Evolutionary conservation across 2,888 invertebrate genomes (phyloP).

Genomic region (Zaprionus lineosus): DNA sequence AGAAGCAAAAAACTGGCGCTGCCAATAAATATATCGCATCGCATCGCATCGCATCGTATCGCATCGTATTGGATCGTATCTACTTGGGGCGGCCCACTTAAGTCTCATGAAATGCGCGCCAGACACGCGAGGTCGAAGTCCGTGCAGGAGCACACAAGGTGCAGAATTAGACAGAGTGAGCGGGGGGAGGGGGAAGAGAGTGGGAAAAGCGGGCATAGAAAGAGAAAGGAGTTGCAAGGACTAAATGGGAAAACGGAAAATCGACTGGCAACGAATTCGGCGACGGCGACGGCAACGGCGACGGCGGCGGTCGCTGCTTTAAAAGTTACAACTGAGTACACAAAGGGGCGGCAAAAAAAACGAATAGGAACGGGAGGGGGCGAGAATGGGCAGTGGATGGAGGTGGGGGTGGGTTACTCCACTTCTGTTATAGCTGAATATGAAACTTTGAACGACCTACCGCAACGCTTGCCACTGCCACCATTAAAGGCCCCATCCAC

Average conservation of each 20-base stretch:
- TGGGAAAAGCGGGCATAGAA: background rate
- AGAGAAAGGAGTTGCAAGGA: background rate
- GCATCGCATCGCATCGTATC: slow-evolving; percentile 15
- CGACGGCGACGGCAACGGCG: slow-evolving; percentile 36
- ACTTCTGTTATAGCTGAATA: no score
- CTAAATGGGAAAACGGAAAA: slow-evolving; percentile 5
- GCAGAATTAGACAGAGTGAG: background rate
- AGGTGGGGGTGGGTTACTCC: no score
- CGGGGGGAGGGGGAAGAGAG: background rate
- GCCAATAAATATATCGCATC: slow-evolving; percentile 64
- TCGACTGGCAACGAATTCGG: slow-evolving; percentile 40
- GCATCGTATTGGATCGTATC: slow-evolving; percentile 42
- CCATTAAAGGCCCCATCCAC: no score
- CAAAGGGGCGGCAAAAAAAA: slow-evolving; percentile 12
- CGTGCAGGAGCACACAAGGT: slow-evolving; percentile 1
- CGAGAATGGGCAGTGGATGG: background rate
- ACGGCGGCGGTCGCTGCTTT: slow-evolving; percentile 39
- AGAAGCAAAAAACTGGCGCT: slow-evolving; percentile 30
- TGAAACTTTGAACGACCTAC: slow-evolving; percentile 29
- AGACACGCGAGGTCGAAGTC: slow-evolving; percentile 59
- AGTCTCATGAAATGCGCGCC: slow-evolving; percentile 63
- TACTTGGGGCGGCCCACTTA: slow-evolving; percentile 69
- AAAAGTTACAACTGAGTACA: slow-evolving; percentile 38
- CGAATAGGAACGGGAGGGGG: background rate
- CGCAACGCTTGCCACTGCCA: background rate